Evolutionary conservation across 1,140 invertebrate species (phyloP), one percentile per base, ranked within the genome.

Genomic region (Caenorhabditis brenneri): DNA sequence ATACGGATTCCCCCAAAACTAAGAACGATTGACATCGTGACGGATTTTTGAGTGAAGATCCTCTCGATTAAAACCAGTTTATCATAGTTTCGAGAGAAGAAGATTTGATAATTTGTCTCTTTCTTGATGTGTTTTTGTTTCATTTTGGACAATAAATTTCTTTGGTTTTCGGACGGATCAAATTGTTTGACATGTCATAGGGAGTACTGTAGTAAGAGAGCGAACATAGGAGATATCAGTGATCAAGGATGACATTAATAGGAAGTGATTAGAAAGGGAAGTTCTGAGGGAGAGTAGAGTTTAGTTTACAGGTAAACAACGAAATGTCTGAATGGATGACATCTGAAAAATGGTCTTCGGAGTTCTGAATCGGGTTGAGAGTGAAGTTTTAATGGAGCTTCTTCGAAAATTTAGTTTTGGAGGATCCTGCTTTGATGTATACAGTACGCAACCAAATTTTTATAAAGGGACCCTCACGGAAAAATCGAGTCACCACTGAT

Each of bases 1-100:
- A 16, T 10, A 16, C n/a, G 6, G 24, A 15, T 22, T 22, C 31
- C 58, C 58, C 10, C 58, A 19, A 36, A 65, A 33, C 29, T 19
- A 36, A 33, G 58, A 65, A 65, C 58, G 58, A 33, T 65, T 65
- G 58, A 36, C 29, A 65, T 33, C 58, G 58, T 65, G 58, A 36
- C 19, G 53, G 27, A 9, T 6, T 2, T 10, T 3, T 22, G 15
- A 31, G n/a, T 0, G 31, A 36, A 15, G 7, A 65, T 3, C n/a
- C 49, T 19, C 15, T 22, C 49, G 19, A 15, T n/a, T 27, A 27
- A 55, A 55, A 55, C 53, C 24, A 27, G 53, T 65, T 65, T 65
- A 19, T 65, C 58, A 19, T 65, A 65, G 31, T 65, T 65, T 36
- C 58, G 58, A 65, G 53, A n/a, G n/a, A n/a, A n/a, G n/a, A n/a